Base-by-base conservation (phyloP, 2,797 vertebrate genomes). In the Artibeus jamaicensis region DNA sequence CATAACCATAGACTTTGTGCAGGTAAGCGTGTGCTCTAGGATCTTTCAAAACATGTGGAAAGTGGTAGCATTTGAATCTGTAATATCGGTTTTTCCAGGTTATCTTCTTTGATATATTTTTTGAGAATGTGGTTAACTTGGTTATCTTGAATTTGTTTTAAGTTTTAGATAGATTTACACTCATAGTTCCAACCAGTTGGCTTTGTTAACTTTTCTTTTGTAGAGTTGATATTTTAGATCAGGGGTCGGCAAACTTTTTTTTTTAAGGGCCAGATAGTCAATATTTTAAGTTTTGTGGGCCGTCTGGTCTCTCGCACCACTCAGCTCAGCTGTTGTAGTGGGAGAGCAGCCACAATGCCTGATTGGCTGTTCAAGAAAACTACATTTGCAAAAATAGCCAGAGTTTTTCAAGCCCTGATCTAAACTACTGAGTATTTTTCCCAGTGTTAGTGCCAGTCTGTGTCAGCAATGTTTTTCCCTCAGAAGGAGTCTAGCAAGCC, bases 41-140 rank as follows among this genome's bases (percentile, higher is more conserved):
- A 53, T 37, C 57, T 90, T 91, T 78, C n/a, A 21, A 57, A 88
- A 83, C 12, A 19, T 18, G 6, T 74, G 67, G 44, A 24, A 76
- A 89, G 9, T 11, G 15, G 12, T 94, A 37, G 18, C 10, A 46
- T 67, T 88, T 53, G 62, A 55, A 74, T 46, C 7, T 29, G 18
- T 37, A 46, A 59, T 62, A 57, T 44, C 53, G 68, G 24, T 65
- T 68, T 82, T 91, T 74, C 62, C 34, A 62, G 71, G 44, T 95
- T 93, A 70, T 50, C 48, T 83, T 79, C 42, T 88, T 93, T 74
- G 74, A 79, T n/a, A 48, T 44, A 24, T 50, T 95, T 89, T 95
- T 50, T 59, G n/a, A 93, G 84, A 78, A 91, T 78, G 48, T 29
- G 57, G 16, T 77, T 74, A 68, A 79, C 14, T 46, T 86, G 68